These are phyloP conservation scores for Drosophila helvetica DNA, from an alignment of 2,888 invertebrate species.

Conservation along the genomic window DNA sequence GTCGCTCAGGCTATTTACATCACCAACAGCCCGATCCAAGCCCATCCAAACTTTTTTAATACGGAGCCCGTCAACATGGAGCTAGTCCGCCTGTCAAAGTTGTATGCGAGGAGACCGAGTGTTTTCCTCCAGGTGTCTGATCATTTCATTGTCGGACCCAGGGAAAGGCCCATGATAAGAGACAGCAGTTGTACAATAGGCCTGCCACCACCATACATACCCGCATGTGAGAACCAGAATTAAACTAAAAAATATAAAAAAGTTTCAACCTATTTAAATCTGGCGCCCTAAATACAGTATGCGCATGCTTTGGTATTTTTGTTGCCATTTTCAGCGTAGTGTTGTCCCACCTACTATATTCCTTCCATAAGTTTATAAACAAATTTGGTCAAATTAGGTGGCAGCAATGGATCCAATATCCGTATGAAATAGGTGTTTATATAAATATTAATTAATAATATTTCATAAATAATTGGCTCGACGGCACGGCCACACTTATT, in stretches of 20 bases:
- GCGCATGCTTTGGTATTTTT: too few species aligned
- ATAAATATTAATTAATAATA: neutral
- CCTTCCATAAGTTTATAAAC: too few species aligned
- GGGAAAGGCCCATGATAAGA: slow-evolving; percentile 44
- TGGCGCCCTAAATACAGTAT: too few species aligned
- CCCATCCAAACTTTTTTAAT: slow-evolving; percentile 16
- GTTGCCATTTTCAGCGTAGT: too few species aligned
- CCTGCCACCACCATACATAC: neutral
- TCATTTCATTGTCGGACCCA: slow-evolving; percentile 45
- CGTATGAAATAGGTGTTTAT: too few species aligned
- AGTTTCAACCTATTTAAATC: neutral
- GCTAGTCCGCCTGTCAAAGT: neutral
- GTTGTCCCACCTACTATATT: too few species aligned
- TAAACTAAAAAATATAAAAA: neutral
- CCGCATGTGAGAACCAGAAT: neutral
- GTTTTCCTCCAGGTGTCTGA: slow-evolving; percentile 64
- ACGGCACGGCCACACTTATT: too few species aligned
- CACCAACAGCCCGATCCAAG: slow-evolving; percentile 58
- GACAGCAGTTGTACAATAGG: slow-evolving; percentile 20
- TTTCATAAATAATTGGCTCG: too few species aligned
- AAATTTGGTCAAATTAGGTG: too few species aligned
- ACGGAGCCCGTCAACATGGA: slow-evolving; percentile 29
- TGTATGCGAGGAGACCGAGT: slow-evolving; percentile 28
- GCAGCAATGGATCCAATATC: too few species aligned
- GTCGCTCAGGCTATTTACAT: slow-evolving; percentile 47